Base-by-base conservation (phyloP, 1,140 invertebrate genomes). In the Ditylenchus dipsaci region DNA sequence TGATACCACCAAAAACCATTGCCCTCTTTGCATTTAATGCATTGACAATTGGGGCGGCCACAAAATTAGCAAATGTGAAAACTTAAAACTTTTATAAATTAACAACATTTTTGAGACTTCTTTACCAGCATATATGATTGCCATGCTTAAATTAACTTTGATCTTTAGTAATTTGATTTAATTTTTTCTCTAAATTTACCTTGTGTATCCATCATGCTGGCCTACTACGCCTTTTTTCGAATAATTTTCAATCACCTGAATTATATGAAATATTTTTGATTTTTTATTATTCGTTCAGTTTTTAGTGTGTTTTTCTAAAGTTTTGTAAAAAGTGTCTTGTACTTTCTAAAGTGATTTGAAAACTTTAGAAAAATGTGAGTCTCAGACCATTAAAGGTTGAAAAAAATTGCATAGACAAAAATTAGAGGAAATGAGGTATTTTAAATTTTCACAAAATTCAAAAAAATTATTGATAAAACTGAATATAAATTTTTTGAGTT, bases 61-160 rank as follows among this genome's bases (percentile, higher is more conserved):
- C 27, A 30, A 78, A 78, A 62, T 78, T 80, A 19, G 68, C 68
- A 29, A 78, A 57, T 62, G 76, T 78, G 56, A 79, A 78, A 19
- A 70, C 60, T 53, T 3, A 53, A 53, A 38, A 38, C 33, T 38
- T 5, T 57, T 57, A 13, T 11, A 26, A 57, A 23, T 15, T 11
- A 57, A 11, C 1, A 3, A 57, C 9, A 38, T 5, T 5, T 5
- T 5, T 38, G 33, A 5, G 11, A 11, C 33, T 38, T 11, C 3
- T 38, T 11, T 38, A 38, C 26, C 72, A 38, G 1, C 65, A 65
- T 68, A 68, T 21, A 68, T 47, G 66, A 68, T 68, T 15, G 66
- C 66, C 27, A 68, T n/a, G 23, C 62, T 67, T 5, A 19, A 26
- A 21, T 5, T 19, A 21, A 26, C 47, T 53, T 57, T n/a, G 11